Evolutionary conservation across 2,797 vertebrate species (phyloP), one percentile per base, ranked within the genome.

Genomic region (Loris lydekkerianus): DNA sequence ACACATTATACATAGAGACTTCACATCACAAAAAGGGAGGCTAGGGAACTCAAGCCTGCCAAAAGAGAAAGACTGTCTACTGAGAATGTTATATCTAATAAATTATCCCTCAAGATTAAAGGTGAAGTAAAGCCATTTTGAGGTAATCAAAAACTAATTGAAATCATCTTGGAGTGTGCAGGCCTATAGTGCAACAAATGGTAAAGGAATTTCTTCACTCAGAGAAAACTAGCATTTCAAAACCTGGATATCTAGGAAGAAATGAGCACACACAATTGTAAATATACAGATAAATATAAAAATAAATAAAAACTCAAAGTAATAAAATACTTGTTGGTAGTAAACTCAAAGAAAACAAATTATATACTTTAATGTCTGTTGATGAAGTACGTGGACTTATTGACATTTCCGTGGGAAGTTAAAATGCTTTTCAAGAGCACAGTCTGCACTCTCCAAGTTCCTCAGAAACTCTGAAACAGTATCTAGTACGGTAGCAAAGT

Each of bases 341-440:
- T 87, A 81, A 95, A 73, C 9, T 10, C 46, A 82, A 96, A 86
- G 34, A 72, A 92, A 97, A 94, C 14, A 91, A 94, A 60, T 72
- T 67, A 76, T 29, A 80, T 27, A 53, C 27, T 56, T 89, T 40
- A 82, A 49, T 23, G 11, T 75, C 18, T 46, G 67, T 20, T 81
- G 77, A 73, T 85, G 58, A 89, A 58, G 15, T 20, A 20, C 20
- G 56, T 27, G 75, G 17, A 49, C 14, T 83, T 69, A 29, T 27
- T 83, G 76, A 65, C 37, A 69, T 81, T 76, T 89, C 72, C n/a
- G 37, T 29, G 56, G 27, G 65, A 53, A 88, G 20, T 60, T 89
- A 86, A 83, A 95, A 81, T 88, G 25, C n/a, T 69, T 93, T 85
- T 76, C 43, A 95, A 82, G 1, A 91, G 56, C 37, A 72, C 2